Percentiles rank a stretch among this genome's conserved stretches.
phyloP scores from a whole-genome alignment of 2,888 invertebrate genomes.

The Cataglyphis rosenhaueri region DNA sequence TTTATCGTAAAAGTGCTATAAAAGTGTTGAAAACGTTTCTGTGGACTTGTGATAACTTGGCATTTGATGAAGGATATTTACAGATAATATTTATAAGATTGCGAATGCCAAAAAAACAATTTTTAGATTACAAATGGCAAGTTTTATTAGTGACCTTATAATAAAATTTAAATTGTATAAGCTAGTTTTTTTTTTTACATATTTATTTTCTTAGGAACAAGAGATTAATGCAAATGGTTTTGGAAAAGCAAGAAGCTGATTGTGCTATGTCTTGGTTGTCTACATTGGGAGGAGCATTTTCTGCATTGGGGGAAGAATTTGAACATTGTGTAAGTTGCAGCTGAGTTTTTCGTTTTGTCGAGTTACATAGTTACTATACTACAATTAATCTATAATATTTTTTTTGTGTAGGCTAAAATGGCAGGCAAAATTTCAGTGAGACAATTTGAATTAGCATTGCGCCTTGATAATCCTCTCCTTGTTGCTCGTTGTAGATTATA shows the following conservation, averaged over 20 bases:
- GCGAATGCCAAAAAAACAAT: slow-evolving; percentile 87
- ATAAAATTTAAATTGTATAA: background rate
- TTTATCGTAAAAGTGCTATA: slow-evolving; percentile 76
- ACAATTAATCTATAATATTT: slow-evolving; percentile 22
- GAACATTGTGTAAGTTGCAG: slow-evolving; percentile 89
- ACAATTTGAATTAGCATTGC: slow-evolving; percentile 93
- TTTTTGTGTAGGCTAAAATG: slow-evolving; percentile 90
- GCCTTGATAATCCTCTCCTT: slow-evolving; percentile 93
- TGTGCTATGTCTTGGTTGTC: slow-evolving; percentile 97
- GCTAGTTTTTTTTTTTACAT: slow-evolving; percentile 17
- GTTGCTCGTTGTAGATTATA: slow-evolving; percentile 95
- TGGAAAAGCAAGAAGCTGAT: slow-evolving; percentile 92
- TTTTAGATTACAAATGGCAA: slow-evolving; percentile 91
- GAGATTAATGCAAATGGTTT: slow-evolving; percentile 85
- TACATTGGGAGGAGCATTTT: slow-evolving; percentile 98
- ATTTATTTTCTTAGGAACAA: slow-evolving; percentile 85
- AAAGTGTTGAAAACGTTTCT: slow-evolving; percentile 56
- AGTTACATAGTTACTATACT: background rate
- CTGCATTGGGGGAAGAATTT: slow-evolving; percentile 96
- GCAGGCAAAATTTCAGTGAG: slow-evolving; percentile 95
- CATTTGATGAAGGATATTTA: background rate
- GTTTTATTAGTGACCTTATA: slow-evolving; percentile 58
- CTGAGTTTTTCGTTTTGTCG: background rate
- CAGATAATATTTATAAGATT: slow-evolving; percentile 85
- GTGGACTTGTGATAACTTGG: slow-evolving; percentile 31